Evolutionary conservation across 2,113 vertebrate species (phyloP).

Genomic region (Psettodes erumei): DNA sequence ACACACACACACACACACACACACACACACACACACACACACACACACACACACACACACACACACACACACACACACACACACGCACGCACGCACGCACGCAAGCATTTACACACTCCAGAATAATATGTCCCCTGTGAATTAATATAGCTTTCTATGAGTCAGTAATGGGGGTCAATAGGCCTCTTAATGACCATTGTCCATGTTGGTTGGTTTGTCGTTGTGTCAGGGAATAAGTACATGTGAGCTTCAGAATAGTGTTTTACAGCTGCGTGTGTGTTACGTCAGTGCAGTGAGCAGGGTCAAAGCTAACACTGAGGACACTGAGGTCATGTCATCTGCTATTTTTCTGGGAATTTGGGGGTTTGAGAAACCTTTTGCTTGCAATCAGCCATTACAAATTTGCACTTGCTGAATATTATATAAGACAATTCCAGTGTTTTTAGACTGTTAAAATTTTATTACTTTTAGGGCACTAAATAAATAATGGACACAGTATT

Average conservation of each 20-base stretch:
- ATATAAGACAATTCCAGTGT: background rate
- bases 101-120: constrained; percentile 13
- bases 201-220: constrained; percentile 56
- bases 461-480: background rate
- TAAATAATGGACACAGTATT: background rate
- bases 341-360: background rate
- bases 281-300: background rate
- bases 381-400: background rate
- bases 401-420: background rate
- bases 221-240: constrained; percentile 55
- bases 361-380: background rate
- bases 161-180: constrained; percentile 70
- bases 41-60: background rate
- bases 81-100: no score
- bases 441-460: background rate
- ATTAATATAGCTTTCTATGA: constrained; percentile 57
- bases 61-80: constrained; percentile 28
- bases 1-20: constrained; percentile 24
- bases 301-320: background rate
- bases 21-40: constrained; percentile 28
- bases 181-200: constrained; percentile 60
- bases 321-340: background rate
- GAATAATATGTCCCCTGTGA: constrained; percentile 59
- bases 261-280: constrained; percentile 1
- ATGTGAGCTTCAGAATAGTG: constrained; percentile 14